These are phyloP conservation scores for Metopia argyrocephala DNA, from an alignment of 2,888 invertebrate genomes.

Conservation along the genomic window DNA sequence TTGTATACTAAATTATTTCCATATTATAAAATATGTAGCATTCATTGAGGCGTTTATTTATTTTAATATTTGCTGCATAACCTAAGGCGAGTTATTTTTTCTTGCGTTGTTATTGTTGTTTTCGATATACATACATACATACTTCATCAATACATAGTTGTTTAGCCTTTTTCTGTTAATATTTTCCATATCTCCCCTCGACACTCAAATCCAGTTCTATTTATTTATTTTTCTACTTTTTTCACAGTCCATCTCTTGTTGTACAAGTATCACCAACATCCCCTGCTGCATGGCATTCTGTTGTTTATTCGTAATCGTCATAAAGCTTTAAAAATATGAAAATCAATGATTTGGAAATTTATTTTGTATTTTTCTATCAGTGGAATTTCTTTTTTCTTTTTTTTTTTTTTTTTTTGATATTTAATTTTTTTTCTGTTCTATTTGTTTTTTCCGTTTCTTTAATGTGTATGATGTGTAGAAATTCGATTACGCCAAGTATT, in stretches of 20 bases:
- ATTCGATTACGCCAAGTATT: constrained; percentile 60
- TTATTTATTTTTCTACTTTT: constrained; percentile 24
- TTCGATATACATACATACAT: too few species aligned
- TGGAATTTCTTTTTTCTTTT: constrained; percentile 20
- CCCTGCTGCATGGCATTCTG: not conserved
- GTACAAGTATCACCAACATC: not conserved
- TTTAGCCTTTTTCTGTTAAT: constrained; percentile 11
- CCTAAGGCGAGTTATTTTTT: constrained; percentile 50
- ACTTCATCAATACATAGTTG: not conserved
- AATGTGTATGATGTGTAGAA: constrained; percentile 22
- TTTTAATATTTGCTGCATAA: constrained; percentile 61
- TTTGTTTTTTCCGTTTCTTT: constrained; percentile 28
- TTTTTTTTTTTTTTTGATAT: constrained; percentile 36
- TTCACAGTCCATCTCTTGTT: constrained; percentile 18
- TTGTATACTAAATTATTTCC: constrained; percentile 25
- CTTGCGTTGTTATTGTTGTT: not conserved
- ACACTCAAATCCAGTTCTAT: constrained; percentile 28
- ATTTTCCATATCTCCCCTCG: constrained; percentile 50
- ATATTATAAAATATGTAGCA: constrained; percentile 41
- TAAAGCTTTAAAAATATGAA: constrained; percentile 70
- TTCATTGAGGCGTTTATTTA: constrained; percentile 61
- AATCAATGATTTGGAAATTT: constrained; percentile 78
- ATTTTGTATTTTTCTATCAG: constrained; percentile 60
- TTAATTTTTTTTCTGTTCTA: constrained; percentile 35
- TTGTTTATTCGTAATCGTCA: constrained; percentile 58